Evolutionary conservation across 2,113 vertebrate genomes (phyloP), one percentile per base, ranked within the genome.

Genomic region (Lepisosteus oculatus): DNA sequence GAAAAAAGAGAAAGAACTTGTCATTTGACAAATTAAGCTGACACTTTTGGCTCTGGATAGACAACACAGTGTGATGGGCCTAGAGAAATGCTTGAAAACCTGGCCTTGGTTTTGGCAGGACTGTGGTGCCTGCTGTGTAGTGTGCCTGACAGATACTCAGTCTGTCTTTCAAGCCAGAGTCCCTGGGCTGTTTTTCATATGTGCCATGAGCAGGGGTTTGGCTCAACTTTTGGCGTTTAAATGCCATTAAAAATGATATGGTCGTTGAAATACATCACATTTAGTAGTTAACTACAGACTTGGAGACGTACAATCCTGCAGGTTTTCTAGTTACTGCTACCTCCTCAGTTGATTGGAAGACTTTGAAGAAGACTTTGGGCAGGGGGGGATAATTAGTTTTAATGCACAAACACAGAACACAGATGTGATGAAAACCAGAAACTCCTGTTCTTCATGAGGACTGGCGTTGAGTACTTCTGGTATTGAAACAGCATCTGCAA

Each of bases 11-110:
- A 68, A 76, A 76, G 41, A 65, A 43, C 74, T 69, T 78, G 68
- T 73, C 78, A 79, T 29, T 29, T 8, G 15, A 72, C 74, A 78
- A 77, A 83, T 81, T 67, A 77, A 78, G 82, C 77, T 77, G 75
- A 80, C 75, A 75, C 59, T 61, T 73, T 62, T 79, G 75, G 61
- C 65, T 69, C 65, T 8, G 44, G 51, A 69, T 66, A 67, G 55
- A 75, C 65, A 75, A 70, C 55, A 54, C 56, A 55, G 41, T 44
- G 42, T 41, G 65, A 76, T 6, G 14, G 75, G 75, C 54, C 72
- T 56, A 76, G 74, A 70, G 59, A 61, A 74, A 68, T 47, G 65
- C 7, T 67, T 51, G 61, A 69, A 57, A 66, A 61, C 74, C 76
- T 45, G 61, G 69, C 57, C 69, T 55, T 72, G 62, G 55, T 61